A percentile compares a stretch with the other conserved stretches of the same genome.
phyloP scores from a whole-genome alignment of 2,797 vertebrate species.

The Silurus aristotelis region DNA sequence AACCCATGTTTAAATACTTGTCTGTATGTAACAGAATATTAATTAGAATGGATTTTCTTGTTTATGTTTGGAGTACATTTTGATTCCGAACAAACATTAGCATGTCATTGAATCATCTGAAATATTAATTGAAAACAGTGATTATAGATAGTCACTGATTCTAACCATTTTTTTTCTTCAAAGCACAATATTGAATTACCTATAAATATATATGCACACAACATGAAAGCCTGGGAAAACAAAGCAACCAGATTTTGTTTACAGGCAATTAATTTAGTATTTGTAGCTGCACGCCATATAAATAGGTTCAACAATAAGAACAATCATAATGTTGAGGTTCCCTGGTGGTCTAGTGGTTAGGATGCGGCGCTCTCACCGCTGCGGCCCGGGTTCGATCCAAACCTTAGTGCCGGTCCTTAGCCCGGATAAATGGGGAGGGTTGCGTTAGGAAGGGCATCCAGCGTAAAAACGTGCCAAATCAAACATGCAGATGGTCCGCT shows the following conservation, averaged over 20 bases:
- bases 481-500: too few relatives aligned
- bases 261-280: not conserved
- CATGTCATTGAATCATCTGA: not conserved
- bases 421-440: too few relatives aligned
- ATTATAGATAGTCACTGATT: not conserved
- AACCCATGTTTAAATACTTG: constrained; percentile 44
- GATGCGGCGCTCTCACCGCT: too few relatives aligned
- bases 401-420: too few relatives aligned
- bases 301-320: not conserved
- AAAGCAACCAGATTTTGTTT: not conserved
- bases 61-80: constrained; percentile 14
- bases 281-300: not conserved
- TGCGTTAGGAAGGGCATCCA: too few relatives aligned
- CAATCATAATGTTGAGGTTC: not conserved
- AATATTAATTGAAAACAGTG: not conserved
- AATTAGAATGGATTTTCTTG: constrained; percentile 33
- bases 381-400: too few relatives aligned
- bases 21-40: constrained; percentile 39
- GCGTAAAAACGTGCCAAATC: too few relatives aligned
- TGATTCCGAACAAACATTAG: not conserved
- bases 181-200: too few relatives aligned
- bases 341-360: too few relatives aligned
- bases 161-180: too few relatives aligned
- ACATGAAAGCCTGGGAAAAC: not conserved
- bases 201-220: too few relatives aligned